Conservation (phyloP, 2,888 invertebrate genomes). For the Drosophila barbarae region DNA sequence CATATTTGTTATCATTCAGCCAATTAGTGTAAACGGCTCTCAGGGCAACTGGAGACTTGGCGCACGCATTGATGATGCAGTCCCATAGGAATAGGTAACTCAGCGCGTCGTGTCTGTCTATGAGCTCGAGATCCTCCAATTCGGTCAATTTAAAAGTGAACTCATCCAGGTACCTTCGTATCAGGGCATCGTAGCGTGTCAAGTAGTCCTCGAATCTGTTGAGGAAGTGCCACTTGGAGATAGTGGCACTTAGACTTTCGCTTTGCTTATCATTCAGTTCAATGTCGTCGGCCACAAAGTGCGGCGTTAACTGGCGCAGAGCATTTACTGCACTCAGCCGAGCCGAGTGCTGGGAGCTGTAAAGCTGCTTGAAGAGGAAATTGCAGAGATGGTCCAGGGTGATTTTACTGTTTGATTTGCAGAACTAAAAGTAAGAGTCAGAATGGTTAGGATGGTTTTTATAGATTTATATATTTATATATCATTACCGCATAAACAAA, state of each 20-base stretch:
- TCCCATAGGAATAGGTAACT: constrained; percentile 88
- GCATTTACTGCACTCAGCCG: constrained; percentile 68
- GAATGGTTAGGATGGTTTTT: not conserved
- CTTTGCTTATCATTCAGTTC: constrained; percentile 70
- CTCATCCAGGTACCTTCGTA: constrained; percentile 73
- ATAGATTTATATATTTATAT: not conserved
- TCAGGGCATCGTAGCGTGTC: constrained; percentile 68
- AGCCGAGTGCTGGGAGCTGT: constrained; percentile 65
- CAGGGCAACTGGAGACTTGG: constrained; percentile 85
- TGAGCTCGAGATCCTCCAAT: constrained; percentile 69
- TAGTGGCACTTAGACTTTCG: constrained; percentile 57
- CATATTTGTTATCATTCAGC: constrained; percentile 80
- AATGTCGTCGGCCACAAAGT: constrained; percentile 76
- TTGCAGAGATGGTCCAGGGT: constrained; percentile 73
- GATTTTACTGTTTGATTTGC: constrained; percentile 67
- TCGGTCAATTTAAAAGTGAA: constrained; percentile 78
- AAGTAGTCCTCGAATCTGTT: constrained; percentile 75
- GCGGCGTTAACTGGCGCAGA: constrained; percentile 67
- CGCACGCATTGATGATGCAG: constrained; percentile 84
- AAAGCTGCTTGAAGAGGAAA: constrained; percentile 74
- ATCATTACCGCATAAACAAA: constrained; percentile 66
- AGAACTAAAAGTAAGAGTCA: constrained; percentile 59
- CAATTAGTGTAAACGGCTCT: constrained; percentile 86
- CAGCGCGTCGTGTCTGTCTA: constrained; percentile 77
- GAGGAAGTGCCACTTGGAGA: constrained; percentile 75